These are phyloP conservation scores for Jacana jacana DNA, from an alignment of 2,113 vertebrate species.

Conservation along the genomic window DNA sequence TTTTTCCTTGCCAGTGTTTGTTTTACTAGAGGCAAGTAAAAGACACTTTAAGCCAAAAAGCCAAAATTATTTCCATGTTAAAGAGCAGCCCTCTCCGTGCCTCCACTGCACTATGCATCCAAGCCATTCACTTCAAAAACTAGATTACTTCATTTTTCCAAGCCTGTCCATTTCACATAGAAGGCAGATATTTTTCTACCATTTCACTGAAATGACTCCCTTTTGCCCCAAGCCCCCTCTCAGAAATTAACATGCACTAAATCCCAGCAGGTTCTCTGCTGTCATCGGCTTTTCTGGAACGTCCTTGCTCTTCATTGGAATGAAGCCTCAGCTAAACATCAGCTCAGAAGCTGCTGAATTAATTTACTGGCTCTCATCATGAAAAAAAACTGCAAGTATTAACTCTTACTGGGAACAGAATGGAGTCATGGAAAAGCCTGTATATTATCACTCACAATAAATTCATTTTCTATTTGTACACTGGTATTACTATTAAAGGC, in stretches of 20 bases:
- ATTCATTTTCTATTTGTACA: background rate
- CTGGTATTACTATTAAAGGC: background rate
- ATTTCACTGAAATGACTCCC: background rate
- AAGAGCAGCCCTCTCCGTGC: background rate
- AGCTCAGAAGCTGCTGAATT: background rate
- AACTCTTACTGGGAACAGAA: background rate
- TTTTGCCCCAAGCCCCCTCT: background rate
- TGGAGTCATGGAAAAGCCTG: background rate
- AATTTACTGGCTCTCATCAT: background rate
- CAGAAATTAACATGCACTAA: background rate
- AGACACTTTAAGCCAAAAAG: background rate
- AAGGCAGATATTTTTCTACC: background rate
- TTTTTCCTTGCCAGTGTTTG: background rate
- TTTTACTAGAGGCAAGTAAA: background rate
- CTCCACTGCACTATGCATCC: fast-evolving
- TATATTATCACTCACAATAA: background rate
- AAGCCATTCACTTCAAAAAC: background rate
- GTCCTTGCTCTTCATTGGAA: background rate
- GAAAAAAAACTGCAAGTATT: background rate
- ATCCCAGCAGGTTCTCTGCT: background rate
- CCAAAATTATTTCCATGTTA: background rate
- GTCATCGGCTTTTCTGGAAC: background rate
- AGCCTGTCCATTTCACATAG: background rate
- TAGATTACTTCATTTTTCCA: background rate
- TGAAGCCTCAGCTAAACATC: background rate